Evolutionary conservation across 2,888 invertebrate genomes (phyloP).

Genomic region (Nebria salina): DNA sequence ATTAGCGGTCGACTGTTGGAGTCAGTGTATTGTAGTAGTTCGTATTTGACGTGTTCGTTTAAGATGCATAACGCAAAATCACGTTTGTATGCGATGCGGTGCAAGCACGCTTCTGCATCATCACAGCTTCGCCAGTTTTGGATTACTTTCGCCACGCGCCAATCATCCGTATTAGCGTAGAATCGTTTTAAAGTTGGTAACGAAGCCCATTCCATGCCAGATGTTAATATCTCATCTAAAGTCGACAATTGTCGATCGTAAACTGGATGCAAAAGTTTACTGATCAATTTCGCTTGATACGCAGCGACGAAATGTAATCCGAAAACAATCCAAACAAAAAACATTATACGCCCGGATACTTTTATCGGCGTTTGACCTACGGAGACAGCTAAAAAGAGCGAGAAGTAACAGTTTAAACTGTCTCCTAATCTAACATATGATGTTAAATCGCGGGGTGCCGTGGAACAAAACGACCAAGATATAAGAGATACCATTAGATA

Average conservation of each 20-base stretch:
- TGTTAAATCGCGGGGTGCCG: conserved; percentile 36
- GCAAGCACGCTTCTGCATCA: conserved; percentile 51
- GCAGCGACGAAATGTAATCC: conserved; percentile 52
- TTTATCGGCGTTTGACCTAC: conserved; percentile 52
- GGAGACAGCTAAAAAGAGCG: conserved; percentile 51
- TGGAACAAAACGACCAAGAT: conserved; percentile 43
- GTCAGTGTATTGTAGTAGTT: conserved; percentile 52
- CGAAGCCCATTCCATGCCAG: conserved; percentile 52
- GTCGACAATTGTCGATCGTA: conserved; percentile 53
- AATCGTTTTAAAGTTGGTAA: conserved; percentile 50
- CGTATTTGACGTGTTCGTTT: conserved; percentile 53
- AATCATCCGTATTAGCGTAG: conserved; percentile 48
- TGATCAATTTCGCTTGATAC: conserved; percentile 57
- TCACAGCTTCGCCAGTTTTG: conserved; percentile 48
- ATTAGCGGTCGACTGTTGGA: conserved; percentile 51
- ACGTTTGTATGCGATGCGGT: conserved; percentile 50
- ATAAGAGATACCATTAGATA: conserved; percentile 53
- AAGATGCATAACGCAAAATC: conserved; percentile 53
- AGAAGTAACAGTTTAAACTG: conserved; percentile 49
- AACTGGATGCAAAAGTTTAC: conserved; percentile 52
- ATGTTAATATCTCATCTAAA: conserved; percentile 52
- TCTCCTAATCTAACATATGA: conserved; percentile 44
- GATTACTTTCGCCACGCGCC: conserved; percentile 40
- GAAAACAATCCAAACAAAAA: conserved; percentile 52
- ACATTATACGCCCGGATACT: conserved; percentile 49